Evolutionary conservation across 2,888 invertebrate species (phyloP).

Genomic region (Troilus luridus): DNA sequence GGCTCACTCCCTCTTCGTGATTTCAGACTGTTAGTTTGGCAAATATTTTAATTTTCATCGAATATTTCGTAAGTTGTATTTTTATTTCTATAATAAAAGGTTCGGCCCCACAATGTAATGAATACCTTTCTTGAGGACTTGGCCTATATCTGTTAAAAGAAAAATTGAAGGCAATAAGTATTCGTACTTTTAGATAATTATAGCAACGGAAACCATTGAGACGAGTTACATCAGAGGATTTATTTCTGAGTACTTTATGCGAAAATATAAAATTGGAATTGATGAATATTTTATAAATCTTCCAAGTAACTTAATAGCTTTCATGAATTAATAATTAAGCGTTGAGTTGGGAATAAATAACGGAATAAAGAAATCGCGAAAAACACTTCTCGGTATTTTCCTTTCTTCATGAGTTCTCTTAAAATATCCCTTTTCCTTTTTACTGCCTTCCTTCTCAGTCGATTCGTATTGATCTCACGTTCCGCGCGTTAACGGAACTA

Average conservation of each 20-base stretch:
- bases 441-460: not conserved
- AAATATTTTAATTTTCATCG: too few relatives aligned
- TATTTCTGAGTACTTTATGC: not conserved
- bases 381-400: not conserved
- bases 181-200: not conserved
- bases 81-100: too few relatives aligned
- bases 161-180: not conserved
- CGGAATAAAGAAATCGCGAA: not conserved
- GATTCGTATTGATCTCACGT: constrained; percentile 14
- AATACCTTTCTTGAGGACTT: too few relatives aligned
- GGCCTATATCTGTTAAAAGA: not conserved
- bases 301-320: not conserved
- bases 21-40: too few relatives aligned
- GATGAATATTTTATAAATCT: not conserved
- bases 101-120: too few relatives aligned
- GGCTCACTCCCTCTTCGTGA: too few relatives aligned
- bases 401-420: not conserved
- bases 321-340: not conserved
- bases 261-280: not conserved
- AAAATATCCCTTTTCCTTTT: not conserved
- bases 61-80: too few relatives aligned
- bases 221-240: not conserved
- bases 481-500: not conserved
- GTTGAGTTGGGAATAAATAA: not conserved
- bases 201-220: not conserved